Percentiles rank a stretch among this genome's conserved stretches.
phyloP scores from a whole-genome alignment of 2,797 vertebrate genomes.

The Poecilia picta region DNA sequence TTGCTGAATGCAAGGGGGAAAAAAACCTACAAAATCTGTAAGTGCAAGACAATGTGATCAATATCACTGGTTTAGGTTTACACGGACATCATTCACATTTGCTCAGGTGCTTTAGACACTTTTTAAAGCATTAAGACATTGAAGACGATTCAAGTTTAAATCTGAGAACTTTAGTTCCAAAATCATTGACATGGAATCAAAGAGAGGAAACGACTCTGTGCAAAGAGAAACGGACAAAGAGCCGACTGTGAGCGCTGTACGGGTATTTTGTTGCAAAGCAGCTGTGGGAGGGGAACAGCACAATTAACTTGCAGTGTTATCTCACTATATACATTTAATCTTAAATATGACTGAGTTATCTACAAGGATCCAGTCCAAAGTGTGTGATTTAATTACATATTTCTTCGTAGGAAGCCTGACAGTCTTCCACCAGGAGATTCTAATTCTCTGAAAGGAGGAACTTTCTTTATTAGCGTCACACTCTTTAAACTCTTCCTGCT shows the following conservation, averaged over 20 bases:
- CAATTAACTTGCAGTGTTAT: slow-evolving; percentile 17
- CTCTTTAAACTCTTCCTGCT: slow-evolving; percentile 58
- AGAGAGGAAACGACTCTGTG: not conserved
- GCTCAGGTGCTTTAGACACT: not conserved
- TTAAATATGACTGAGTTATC: slow-evolving; percentile 12
- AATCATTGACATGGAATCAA: not conserved
- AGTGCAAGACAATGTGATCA: too few relatives aligned
- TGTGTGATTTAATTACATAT: slow-evolving; percentile 55
- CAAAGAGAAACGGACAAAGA: not conserved
- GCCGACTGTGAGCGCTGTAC: too few relatives aligned
- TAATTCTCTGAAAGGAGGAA: slow-evolving; percentile 29
- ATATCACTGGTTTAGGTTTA: too few relatives aligned
- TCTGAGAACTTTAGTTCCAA: not conserved
- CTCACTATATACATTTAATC: slow-evolving; percentile 22
- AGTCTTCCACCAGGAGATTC: slow-evolving; percentile 38
- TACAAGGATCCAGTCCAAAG: slow-evolving; percentile 25
- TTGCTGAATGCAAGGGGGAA: too few relatives aligned
- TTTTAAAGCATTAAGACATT: not conserved
- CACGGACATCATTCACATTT: too few relatives aligned
- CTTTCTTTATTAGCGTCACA: slow-evolving; percentile 60
- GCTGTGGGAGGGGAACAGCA: slow-evolving; percentile 6
- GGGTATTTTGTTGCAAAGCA: not conserved
- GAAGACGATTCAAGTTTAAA: not conserved
- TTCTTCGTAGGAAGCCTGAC: slow-evolving; percentile 28
- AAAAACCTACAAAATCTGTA: too few relatives aligned